These are phyloP conservation scores for Lutraria lutraria DNA, from an alignment of 2,888 invertebrate species.

Conservation along the genomic window DNA sequence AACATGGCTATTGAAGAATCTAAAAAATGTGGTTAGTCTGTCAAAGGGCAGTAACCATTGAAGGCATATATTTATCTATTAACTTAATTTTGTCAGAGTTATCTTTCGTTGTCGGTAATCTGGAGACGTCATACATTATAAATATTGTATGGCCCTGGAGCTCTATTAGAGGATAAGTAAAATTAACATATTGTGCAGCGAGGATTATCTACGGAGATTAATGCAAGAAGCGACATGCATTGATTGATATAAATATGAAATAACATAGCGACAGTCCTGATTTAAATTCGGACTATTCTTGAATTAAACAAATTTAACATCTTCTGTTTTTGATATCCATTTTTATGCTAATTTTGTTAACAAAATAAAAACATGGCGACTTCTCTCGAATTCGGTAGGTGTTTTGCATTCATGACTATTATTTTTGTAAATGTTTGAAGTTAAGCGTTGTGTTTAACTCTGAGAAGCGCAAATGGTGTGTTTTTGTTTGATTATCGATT, in stretches of 20 bases:
- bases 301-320: background rate
- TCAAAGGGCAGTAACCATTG: background rate
- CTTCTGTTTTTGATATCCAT: conserved; percentile 41
- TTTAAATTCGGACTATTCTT: background rate
- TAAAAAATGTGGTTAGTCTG: too few species aligned
- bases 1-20: too few species aligned
- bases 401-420: background rate
- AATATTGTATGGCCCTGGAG: background rate
- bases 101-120: background rate
- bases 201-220: background rate
- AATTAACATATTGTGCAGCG: background rate
- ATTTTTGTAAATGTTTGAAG: background rate
- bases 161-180: background rate
- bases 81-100: background rate
- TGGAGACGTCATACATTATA: background rate
- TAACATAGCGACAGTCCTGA: background rate
- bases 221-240: background rate
- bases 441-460: background rate
- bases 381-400: conserved; percentile 48
- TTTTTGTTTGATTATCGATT: background rate
- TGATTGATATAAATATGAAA: background rate
- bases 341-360: conserved; percentile 51
- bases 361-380: conserved; percentile 63
- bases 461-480: background rate
- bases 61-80: background rate